phyloP scores from a whole-genome alignment of 2,113 vertebrate genomes.

The Hemibagrus wyckioides region DNA sequence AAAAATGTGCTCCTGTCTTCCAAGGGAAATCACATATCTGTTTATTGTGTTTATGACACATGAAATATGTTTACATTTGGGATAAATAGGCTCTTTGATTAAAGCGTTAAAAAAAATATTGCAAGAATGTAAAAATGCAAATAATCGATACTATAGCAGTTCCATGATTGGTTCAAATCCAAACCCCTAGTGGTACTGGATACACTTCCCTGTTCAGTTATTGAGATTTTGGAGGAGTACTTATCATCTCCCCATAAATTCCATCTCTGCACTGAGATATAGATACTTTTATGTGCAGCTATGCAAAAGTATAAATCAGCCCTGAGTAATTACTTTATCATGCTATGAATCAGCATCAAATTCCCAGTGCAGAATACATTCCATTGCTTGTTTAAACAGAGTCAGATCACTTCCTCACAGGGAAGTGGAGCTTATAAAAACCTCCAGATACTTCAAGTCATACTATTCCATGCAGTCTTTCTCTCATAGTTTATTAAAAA shows the following conservation, averaged over 20 bases:
- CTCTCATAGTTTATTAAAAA: neutral
- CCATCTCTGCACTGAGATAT: neutral
- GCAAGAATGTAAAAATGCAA: neutral
- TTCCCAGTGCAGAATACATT: slow-evolving; percentile 20
- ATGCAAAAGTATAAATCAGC: neutral
- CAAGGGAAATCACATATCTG: neutral
- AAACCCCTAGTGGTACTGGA: neutral
- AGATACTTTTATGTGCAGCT: neutral
- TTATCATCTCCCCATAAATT: neutral
- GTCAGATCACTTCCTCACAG: neutral
- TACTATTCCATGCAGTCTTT: neutral
- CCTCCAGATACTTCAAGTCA: neutral
- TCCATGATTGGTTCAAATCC: neutral
- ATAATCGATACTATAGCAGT: neutral
- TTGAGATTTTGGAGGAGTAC: neutral
- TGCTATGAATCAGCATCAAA: neutral
- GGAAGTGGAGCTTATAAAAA: neutral
- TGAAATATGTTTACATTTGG: neutral
- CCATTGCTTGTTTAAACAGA: slow-evolving; percentile 15
- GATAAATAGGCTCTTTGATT: neutral
- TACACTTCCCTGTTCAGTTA: neutral
- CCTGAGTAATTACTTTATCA: neutral
- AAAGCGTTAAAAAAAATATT: neutral
- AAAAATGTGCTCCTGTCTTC: neutral
- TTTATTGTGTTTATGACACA: neutral